phyloP scores from a whole-genome alignment of 1,140 invertebrate species.

The Magallana angulata region DNA sequence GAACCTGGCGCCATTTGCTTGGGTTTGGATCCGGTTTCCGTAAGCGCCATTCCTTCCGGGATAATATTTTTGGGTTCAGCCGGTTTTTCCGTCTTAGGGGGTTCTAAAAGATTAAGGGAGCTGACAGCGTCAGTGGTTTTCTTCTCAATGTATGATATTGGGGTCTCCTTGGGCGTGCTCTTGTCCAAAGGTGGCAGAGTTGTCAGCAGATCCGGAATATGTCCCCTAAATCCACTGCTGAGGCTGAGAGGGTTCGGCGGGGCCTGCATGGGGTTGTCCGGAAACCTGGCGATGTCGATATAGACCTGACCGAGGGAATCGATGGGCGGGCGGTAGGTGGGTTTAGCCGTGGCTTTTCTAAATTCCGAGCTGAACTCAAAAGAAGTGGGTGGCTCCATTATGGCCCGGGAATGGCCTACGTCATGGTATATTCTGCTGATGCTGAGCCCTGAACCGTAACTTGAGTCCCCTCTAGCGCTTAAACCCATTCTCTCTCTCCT shows the following conservation, averaged over 20 bases:
- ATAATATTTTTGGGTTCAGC: background rate
- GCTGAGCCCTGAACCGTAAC: background rate
- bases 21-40: background rate
- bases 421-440: slow-evolving; percentile 10
- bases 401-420: background rate
- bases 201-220: background rate
- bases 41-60: background rate
- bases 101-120: background rate
- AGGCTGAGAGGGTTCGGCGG: background rate
- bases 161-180: background rate
- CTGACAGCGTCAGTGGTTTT: background rate
- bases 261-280: background rate
- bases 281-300: background rate
- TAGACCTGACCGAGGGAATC: background rate
- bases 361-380: slow-evolving; percentile 10
- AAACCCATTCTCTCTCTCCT: background rate
- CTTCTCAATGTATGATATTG: background rate
- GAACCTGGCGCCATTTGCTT: background rate
- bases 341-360: background rate
- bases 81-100: background rate
- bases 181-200: background rate
- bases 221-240: background rate
- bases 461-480: background rate
- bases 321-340: background rate
- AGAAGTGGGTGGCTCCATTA: background rate